Base-by-base conservation (phyloP, 2,113 vertebrate species). In the Oenanthe melanoleuca region DNA sequence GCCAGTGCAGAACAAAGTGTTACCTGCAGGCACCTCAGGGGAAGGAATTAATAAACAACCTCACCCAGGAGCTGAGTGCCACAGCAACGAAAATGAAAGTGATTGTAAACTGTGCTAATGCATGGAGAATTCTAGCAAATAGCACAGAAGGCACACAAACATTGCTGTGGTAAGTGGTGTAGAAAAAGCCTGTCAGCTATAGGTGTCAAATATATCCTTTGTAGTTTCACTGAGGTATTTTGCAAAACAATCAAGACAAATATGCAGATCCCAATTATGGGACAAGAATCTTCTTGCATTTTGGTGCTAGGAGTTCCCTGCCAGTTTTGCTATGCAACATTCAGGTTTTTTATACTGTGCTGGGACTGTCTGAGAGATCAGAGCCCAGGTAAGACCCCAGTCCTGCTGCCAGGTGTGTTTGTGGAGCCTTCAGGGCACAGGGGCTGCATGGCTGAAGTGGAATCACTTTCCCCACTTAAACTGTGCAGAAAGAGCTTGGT, bases 111-210 rank as follows among this genome's bases (percentile, higher is more conserved):
- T 86, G 24, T 42, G 40, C 25, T 64, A 80, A 80, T 89, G 55
- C 55, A 42, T 23, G 49, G 90, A 38, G 93, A 92, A 86, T 90
- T 96, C 63, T 23, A 74, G 92, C 71, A 95, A 94, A 80, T 1
- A 73, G 23, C 89, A 88, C 50, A 81, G 61, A 83, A 88, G 59
- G 56, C 53, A 74, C 64, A n/a, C n/a, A 49, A 90, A 67, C 75
- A 38, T 29, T 60, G 34, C 86, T 90, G 86, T 65, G 57, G 75
- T 84, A 74, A 86, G 80, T 25, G 40, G 31, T 40, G 52, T 33
- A 86, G 90, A 74, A 94, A 94, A 90, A 93, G 40, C 65, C 67
- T 92, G 72, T 86, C 90, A 95, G 81, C 75, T 74, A 34, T n/a
- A 71, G 88, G 77, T 90, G 82, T 86, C 95, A 92, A 22, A 79